A percentile compares a stretch with the other conserved stretches of the same genome.
Conservation (phyloP, 2,888 invertebrate genomes). For the Callyntrura sp. region DNA sequence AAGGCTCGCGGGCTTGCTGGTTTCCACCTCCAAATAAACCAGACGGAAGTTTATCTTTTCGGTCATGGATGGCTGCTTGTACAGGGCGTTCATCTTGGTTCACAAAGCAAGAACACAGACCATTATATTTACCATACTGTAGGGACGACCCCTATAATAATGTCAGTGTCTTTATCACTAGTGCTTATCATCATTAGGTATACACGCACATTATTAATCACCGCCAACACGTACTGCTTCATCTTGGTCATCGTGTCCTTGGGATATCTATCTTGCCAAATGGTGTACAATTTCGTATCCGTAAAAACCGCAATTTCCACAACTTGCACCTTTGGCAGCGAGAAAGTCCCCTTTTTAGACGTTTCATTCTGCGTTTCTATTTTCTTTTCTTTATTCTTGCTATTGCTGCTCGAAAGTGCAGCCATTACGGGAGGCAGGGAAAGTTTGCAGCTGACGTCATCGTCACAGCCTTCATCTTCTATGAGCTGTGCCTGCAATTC, state of each 20-base stretch:
- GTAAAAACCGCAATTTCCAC: conserved; percentile 79
- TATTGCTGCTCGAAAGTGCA: neutral
- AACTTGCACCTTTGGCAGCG: conserved; percentile 23
- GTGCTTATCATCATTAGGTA: no score
- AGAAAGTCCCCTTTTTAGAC: neutral
- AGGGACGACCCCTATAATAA: no score
- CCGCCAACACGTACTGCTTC: conserved; percentile 66
- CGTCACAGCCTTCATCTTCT: neutral
- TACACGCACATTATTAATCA: conserved; percentile 77
- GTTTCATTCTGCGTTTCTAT: conserved; percentile 16
- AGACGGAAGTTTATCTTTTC: conserved; percentile 68
- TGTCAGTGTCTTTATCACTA: no score
- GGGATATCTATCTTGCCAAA: conserved; percentile 59
- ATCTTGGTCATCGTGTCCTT: conserved; percentile 64
- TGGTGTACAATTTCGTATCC: conserved; percentile 58
- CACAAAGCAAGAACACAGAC: neutral
- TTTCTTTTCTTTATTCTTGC: conserved; percentile 1
- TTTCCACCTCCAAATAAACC: conserved; percentile 73
- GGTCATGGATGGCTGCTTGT: conserved; percentile 74
- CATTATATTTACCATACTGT: neutral
- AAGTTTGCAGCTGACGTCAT: neutral
- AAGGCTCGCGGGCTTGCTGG: conserved; percentile 22
- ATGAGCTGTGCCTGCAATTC: neutral
- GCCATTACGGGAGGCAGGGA: conserved; percentile 28
- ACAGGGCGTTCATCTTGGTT: conserved; percentile 77